Percentiles rank a stretch among this genome's conserved stretches.
Evolutionary conservation across 2,113 vertebrate genomes (phyloP).

Genomic region (Zosterops hypoxanthus): DNA sequence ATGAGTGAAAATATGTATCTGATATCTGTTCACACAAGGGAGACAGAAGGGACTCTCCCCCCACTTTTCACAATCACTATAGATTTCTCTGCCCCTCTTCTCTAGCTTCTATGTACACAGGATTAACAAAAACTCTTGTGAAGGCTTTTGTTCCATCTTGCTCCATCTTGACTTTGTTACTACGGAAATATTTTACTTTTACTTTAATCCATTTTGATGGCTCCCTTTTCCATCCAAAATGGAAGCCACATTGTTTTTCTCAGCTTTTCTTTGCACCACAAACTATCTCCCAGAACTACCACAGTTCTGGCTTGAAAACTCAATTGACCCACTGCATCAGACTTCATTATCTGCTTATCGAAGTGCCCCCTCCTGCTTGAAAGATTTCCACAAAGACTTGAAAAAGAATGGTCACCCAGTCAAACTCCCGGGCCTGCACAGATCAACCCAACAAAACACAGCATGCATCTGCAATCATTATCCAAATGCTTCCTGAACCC

Average conservation of each 20-base stretch:
- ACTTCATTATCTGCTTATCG: background rate
- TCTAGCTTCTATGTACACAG: background rate
- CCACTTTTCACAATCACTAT: background rate
- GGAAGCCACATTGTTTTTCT: background rate
- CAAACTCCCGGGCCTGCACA: background rate
- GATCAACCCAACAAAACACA: background rate
- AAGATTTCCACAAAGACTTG: background rate
- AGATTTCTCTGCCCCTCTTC: background rate
- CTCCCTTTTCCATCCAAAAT: background rate
- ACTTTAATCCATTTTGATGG: background rate
- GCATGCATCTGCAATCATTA: background rate
- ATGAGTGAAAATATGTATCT: background rate
- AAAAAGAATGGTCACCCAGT: background rate
- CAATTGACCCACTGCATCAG: rapidly evolving
- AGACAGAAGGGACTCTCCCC: background rate
- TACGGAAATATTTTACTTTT: background rate
- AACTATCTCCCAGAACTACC: background rate
- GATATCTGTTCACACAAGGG: background rate
- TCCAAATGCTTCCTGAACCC: background rate
- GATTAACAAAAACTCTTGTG: background rate
- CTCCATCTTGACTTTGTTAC: background rate
- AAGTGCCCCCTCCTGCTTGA: background rate
- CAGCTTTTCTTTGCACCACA: background rate
- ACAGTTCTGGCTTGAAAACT: background rate
- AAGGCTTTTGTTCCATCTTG: background rate